Evolutionary conservation across 2,113 vertebrate genomes (phyloP).

Genomic region (Ciconia boyciana): DNA sequence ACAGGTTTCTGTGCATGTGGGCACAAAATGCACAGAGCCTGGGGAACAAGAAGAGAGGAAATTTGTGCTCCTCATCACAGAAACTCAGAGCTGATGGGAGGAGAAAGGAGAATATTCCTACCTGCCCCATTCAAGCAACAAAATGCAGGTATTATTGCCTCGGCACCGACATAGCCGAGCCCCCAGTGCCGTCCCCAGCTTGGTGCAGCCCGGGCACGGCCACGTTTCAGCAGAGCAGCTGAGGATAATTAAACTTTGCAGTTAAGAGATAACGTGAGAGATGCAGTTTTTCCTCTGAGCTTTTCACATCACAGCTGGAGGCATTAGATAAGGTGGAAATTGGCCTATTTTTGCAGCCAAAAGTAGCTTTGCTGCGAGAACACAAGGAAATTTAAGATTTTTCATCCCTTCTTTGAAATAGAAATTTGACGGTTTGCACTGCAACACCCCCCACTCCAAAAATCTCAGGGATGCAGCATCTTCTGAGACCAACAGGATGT

Average conservation of each 20-base stretch:
- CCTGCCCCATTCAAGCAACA: background rate
- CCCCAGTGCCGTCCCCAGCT: background rate
- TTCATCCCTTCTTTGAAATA: background rate
- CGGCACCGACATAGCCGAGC: background rate
- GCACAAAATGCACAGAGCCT: background rate
- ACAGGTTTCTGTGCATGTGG: background rate
- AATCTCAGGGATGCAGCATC: background rate
- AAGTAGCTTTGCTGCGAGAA: background rate
- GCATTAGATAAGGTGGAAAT: slow-evolving; percentile 61
- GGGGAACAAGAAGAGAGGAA: background rate
- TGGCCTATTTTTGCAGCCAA: slow-evolving; percentile 55
- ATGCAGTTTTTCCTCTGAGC: slow-evolving; percentile 32
- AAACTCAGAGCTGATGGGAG: background rate
- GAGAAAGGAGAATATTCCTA: background rate
- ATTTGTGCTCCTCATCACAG: background rate
- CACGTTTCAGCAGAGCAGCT: background rate
- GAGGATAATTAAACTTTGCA: slow-evolving; percentile 55
- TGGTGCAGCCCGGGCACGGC: background rate
- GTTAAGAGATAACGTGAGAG: slow-evolving; percentile 42
- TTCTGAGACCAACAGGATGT: background rate
- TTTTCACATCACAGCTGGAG: slow-evolving; percentile 55
- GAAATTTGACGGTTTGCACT: rapidly evolving
- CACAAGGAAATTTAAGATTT: background rate
- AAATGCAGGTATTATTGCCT: rapidly evolving
- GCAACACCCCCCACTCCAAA: rapidly evolving